Base-by-base conservation (phyloP, 1,140 invertebrate genomes). In the Drosophila punjabiensis region DNA sequence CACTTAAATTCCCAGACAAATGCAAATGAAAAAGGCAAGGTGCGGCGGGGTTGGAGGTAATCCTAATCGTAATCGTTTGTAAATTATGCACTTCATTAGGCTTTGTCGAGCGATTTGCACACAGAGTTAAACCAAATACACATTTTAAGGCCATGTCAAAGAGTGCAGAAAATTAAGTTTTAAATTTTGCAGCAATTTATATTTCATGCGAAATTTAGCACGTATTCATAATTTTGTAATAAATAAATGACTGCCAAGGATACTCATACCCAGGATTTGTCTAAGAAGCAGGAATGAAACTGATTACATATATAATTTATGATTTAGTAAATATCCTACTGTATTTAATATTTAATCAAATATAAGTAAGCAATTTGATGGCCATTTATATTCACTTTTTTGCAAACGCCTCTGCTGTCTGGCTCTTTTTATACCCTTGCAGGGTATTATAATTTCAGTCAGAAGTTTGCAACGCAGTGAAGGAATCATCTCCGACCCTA, bases 41-140 rank as follows among this genome's bases (percentile, higher is more conserved):
- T 5, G 11, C 24, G n/a, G 10, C 10, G n/a, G n/a, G 30, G 18
- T 13, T 41, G 28, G 8, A 73, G 53, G 59, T 24, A 63, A 48
- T 62, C 33, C n/a, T n/a, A n/a, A 55, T 61, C 10, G 60, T 61
- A 81, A 81, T 76, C 74, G 79, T 77, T 81, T 67, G 63, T 65
- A 70, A 77, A 76, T 81, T 81, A 76, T 81, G 71, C 67, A 81
- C 79, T 81, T 76, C 71, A 70, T 81, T 76, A 76, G 61, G 18
- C 65, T 63, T 74, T 76, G 71, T 32, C 11, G 28, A 65, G 43
- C 48, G 59, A 56, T 75, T 74, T 64, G n/a, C 45, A 18, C 33
- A 37, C 45, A 24, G 24, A 37, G 66, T 30, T 35, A 53, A 53
- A 61, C 32, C 30, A 13, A 32, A 28, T 24, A 52, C n/a, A 18